Conservation (phyloP, 2,888 invertebrate genomes). For the Loripinus fragilis region DNA sequence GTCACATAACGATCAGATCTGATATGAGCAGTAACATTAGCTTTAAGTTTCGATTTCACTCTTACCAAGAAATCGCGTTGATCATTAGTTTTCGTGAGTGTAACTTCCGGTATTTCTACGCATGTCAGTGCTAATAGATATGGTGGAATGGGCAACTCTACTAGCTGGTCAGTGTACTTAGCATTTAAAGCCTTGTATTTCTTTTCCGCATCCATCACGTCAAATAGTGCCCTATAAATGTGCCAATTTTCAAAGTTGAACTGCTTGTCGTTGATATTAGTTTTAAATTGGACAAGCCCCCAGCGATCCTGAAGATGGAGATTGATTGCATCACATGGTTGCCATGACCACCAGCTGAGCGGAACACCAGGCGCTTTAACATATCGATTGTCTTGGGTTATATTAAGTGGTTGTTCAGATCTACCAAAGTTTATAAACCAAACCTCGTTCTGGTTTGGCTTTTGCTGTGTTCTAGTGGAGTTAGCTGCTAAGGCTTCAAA, state of each 20-base stretch:
- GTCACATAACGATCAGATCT: conserved; percentile 9
- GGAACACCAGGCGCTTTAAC: background rate
- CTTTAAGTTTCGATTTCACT: conserved; percentile 25
- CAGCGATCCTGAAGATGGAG: conserved; percentile 60
- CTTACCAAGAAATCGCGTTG: conserved; percentile 59
- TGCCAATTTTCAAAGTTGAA: conserved; percentile 59
- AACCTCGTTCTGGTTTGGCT: conserved; percentile 40
- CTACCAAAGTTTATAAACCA: conserved; percentile 58
- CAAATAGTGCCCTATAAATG: conserved; percentile 66
- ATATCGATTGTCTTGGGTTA: conserved; percentile 34
- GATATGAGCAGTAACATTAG: conserved; percentile 8
- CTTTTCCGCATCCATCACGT: conserved; percentile 63
- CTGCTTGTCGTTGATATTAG: conserved; percentile 31
- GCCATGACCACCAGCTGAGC: conserved; percentile 56
- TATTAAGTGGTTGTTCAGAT: conserved; percentile 30
- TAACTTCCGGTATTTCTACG: conserved; percentile 58
- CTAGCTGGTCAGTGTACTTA: conserved; percentile 57
- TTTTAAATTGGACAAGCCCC: conserved; percentile 72
- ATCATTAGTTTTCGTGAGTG: conserved; percentile 48
- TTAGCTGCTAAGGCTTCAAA: conserved; percentile 34
- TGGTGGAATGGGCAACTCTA: conserved; percentile 63
- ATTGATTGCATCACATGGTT: conserved; percentile 50
- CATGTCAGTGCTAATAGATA: conserved; percentile 66
- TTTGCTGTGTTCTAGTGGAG: conserved; percentile 19
- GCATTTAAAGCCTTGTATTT: conserved; percentile 67